These are phyloP conservation scores for Brachyistius frenatus DNA, from an alignment of 2,113 vertebrate genomes.

Conservation along the genomic window DNA sequence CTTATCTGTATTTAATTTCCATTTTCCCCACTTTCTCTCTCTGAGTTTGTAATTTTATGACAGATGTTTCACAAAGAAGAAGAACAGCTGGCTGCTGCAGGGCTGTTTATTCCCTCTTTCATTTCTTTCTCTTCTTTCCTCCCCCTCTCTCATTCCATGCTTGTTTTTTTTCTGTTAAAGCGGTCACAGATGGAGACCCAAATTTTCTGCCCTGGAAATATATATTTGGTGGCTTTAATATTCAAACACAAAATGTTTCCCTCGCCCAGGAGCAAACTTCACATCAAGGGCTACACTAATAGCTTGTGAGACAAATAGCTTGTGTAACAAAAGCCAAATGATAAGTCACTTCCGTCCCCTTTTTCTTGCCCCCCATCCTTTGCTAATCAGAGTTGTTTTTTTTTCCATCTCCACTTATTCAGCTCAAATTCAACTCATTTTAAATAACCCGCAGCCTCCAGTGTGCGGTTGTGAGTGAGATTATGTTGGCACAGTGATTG, in stretches of 20 bases:
- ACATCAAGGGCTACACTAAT: constrained; percentile 21
- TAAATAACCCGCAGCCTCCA: constrained; percentile 27
- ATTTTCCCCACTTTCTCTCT: neutral
- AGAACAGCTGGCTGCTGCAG: constrained; percentile 72
- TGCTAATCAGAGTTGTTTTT: constrained; percentile 30
- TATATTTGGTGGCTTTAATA: neutral
- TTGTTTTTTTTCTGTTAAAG: constrained; percentile 29
- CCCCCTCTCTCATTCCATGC: constrained; percentile 1
- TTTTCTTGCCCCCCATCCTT: neutral
- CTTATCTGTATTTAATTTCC: neutral
- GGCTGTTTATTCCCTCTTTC: constrained; percentile 68
- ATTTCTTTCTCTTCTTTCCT: constrained; percentile 29
- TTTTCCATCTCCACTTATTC: constrained; percentile 34
- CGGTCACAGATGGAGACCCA: constrained; percentile 45
- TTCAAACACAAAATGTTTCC: neutral
- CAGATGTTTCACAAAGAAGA: constrained; percentile 69
- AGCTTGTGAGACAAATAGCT: constrained; percentile 36
- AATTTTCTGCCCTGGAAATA: constrained; percentile 13
- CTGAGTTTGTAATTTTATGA: constrained; percentile 21
- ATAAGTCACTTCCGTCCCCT: constrained; percentile 7
- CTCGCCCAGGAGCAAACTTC: constrained; percentile 12
- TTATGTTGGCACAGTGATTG: constrained; percentile 27
- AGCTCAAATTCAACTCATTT: constrained; percentile 19
- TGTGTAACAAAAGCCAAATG: constrained; percentile 12
- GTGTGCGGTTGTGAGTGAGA: neutral